phyloP scores from a whole-genome alignment of 2,113 vertebrate species.

The Tor tambroides region DNA sequence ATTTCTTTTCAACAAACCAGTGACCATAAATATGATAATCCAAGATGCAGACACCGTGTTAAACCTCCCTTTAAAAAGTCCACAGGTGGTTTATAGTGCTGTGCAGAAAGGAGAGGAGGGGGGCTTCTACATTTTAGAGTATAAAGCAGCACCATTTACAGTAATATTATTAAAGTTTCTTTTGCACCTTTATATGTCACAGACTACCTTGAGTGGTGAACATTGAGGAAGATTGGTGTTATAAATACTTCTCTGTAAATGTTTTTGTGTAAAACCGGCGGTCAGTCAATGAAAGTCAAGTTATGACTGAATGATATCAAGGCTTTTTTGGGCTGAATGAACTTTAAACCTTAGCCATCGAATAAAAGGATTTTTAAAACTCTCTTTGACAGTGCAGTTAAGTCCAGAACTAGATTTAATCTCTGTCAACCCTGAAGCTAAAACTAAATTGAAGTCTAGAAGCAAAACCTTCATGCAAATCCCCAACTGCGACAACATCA shows the following conservation, averaged over 20 bases:
- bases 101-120: conserved; percentile 74
- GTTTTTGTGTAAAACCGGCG: conserved; percentile 29
- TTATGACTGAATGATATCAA: conserved; percentile 29
- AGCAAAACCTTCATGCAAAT: conserved; percentile 83
- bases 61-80: conserved; percentile 77
- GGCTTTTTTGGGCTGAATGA: conserved; percentile 46
- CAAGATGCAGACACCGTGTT: conserved; percentile 72
- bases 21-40: conserved; percentile 60
- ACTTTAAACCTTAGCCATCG: conserved; percentile 55
- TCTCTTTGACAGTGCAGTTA: not conserved
- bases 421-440: conserved; percentile 6
- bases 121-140: conserved; percentile 78
- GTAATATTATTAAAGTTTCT: conserved; percentile 80
- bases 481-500: conserved; percentile 84
- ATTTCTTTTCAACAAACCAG: conserved; percentile 68
- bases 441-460: conserved; percentile 64
- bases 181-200: conserved; percentile 77
- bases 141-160: conserved; percentile 85
- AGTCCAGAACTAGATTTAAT: not conserved
- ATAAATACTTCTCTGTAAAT: conserved; percentile 54
- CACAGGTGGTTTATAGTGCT: conserved; percentile 69
- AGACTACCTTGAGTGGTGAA: conserved; percentile 72
- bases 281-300: conserved; percentile 35
- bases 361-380: conserved; percentile 34
- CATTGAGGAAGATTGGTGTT: conserved; percentile 59